phyloP scores from a whole-genome alignment of 2,888 invertebrate genomes.

The Rhopalosiphum nymphaeae region DNA sequence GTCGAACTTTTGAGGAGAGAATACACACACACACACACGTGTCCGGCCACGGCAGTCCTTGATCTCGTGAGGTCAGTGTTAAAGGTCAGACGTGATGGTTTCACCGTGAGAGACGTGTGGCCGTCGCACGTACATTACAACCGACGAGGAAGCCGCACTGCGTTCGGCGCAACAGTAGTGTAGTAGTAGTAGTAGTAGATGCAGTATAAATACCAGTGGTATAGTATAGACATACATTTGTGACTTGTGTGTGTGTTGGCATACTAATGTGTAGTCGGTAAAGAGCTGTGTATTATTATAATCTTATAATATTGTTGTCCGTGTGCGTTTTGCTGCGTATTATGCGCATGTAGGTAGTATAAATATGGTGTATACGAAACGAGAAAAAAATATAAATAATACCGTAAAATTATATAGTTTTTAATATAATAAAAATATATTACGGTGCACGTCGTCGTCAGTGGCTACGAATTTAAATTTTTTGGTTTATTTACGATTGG shows the following conservation, averaged over 20 bases:
- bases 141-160: constrained; percentile 54
- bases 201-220: not conserved
- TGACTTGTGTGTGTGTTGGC: not conserved
- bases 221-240: not conserved
- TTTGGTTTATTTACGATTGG: not conserved
- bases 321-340: not conserved
- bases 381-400: not conserved
- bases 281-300: not conserved
- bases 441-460: not conserved
- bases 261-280: not conserved
- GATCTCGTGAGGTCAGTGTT: constrained; percentile 64
- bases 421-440: not conserved
- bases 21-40: not conserved
- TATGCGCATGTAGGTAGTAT: too few relatives aligned
- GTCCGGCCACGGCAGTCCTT: constrained; percentile 63
- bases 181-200: not conserved
- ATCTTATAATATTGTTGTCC: not conserved
- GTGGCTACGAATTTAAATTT: not conserved
- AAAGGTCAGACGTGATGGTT: constrained; percentile 65
- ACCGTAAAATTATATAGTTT: not conserved
- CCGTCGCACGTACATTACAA: constrained; percentile 38
- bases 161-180: constrained; percentile 2
- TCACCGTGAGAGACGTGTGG: constrained; percentile 64
- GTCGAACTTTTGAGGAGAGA: constrained; percentile 52
- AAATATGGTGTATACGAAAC: not conserved